Base-by-base conservation (phyloP, 2,797 vertebrate genomes). In the Mormyrus hasselquistii region DNA sequence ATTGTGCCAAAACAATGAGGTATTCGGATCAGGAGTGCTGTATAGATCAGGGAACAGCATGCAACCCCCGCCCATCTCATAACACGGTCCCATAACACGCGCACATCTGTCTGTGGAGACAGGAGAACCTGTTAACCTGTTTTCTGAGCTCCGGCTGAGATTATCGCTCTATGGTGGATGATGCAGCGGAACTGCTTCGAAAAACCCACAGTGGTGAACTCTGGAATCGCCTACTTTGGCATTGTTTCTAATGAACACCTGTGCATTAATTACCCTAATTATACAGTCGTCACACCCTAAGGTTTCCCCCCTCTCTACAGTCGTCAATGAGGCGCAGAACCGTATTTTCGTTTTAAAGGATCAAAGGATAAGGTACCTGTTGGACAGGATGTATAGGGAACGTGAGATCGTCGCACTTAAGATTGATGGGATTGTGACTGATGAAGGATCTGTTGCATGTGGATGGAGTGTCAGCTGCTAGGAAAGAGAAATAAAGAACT, bases 121-220 rank as follows among this genome's bases (percentile, higher is more conserved):
- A 91, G 88, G 90, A 85, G 84, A 88, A 87, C 83, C 88, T 89
- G 90, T 92, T 91, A 83, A 87, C 83, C 90, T 89, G 83, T 90
- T 90, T 89, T 69, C 47, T 84, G 89, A 69, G 82, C 49, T 89
- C 55, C 87, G 41, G 88, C 53, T 86, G 44, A 73, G 89, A 88
- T 76, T 90, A 29, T 44, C 44, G 22, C 19, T n/a, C 44, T 69
- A 16, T 5, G 25, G 6, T 86, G 49, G 73, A 87, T 55, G 44
- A 88, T 89, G 49, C 55, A 44, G 19, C 34, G 29, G 29, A 87
- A 83, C 65, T 83, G 88, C 88, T 83, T 29, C 59, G 89, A 89
- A 49, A 29, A 25, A 57, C 53, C 73, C n/a, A 89, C 89, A 50
- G 19, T n/a, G 59, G 53, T 38, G 89, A 88, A 91, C 91, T 88